Base-by-base conservation (phyloP, 1,140 invertebrate genomes). In the Psix sp. region DNA sequence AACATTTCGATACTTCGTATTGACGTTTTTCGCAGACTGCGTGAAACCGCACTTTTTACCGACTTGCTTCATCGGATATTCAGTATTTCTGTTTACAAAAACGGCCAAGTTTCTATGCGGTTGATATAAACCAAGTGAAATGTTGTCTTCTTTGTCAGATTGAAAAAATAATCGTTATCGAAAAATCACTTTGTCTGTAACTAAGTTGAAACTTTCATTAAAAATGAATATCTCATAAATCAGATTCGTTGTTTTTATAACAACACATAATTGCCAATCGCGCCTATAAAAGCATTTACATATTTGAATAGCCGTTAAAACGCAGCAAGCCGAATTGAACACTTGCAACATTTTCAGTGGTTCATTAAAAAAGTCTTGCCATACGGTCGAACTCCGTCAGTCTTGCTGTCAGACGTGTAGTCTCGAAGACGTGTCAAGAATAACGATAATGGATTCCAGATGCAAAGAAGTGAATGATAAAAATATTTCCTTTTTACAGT, bases 1-100 rank as follows among this genome's bases (percentile, higher is more conserved):
- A 38, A 48, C 39, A 71, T 71, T 62, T 71, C 31, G 67, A 71
- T 62, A 33, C 5, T 48, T 9, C 1, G 48, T 70, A 70, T 60
- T 14, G 66, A 70, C 35, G 24, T 40, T 57, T 57, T 51, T 16
- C 48, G 36, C 7, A 11, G 20, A 39, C 11, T 49, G 13, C 20
- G 33, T 17, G 33, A 60, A 52, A 38, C 46, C 24, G 3, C 3
- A 7, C 5, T 3, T 17, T 35, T 49, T 11, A 43, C 24, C 11
- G 7, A 13, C 13, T 35, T 29, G 26, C 26, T 29, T 29, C n/a
- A n/a, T 10, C n/a, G 18, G 5, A 7, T 24, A 26, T 51, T 51
- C 20, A 51, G n/a, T 39, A 38, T 45, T 16, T 45, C 29, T 5
- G 15, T 10, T 29, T n/a, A n/a, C 26, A n/a, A n/a, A n/a, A n/a